Evolutionary conservation across 2,113 vertebrate species (phyloP), one percentile per base, ranked within the genome.

Genomic region (Columbina picui): DNA sequence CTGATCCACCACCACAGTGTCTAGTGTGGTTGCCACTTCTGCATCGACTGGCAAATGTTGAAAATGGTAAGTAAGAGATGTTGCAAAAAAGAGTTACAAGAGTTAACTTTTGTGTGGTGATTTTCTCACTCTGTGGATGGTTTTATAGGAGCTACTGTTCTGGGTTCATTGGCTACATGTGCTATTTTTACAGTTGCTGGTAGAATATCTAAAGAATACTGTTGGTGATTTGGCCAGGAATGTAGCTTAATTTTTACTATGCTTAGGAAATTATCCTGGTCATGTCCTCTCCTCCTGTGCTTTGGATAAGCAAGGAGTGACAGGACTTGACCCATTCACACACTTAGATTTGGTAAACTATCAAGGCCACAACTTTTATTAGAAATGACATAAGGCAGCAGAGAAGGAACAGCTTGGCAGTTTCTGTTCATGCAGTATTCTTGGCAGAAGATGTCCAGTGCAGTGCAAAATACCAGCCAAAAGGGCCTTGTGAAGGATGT

Each of bases 1-100:
- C 99, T 64, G 99, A 99, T 96, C 99, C 99, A 74, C 99, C 99
- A 12, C 99, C 99, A 22, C 99, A 99, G 97, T 99, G 99, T 98
- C 98, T 99, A 96, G 99, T 99, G 96, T 99, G 99, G 99, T 98
- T 99, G 87, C 99, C 99, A 47, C 99, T 99, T 95, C 99, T 99
- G 97, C 99, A 99, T 97, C 98, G 99, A 73, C 98, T 99, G 94
- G 98, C 99, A 88, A 99, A 99, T 87, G 99, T 99, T 94, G 99
- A 99, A 97, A 99, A 99, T n/a, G 99, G 99, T 99, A 92, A 98
- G 98, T 98, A 75, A 25, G 75, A 84, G 56, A 68, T 30, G 1
- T 52, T 85, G 38, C 82, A 70, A 63, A 68, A 47, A 45, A 10
- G 3, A 64, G 22, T 87, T 71, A 26, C 41, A 75, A 59, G 36